Percentiles rank a stretch among this genome's conserved stretches.
Evolutionary conservation across 2,888 invertebrate species (phyloP).

Genomic region (Dasysyrphus albostriatus): DNA sequence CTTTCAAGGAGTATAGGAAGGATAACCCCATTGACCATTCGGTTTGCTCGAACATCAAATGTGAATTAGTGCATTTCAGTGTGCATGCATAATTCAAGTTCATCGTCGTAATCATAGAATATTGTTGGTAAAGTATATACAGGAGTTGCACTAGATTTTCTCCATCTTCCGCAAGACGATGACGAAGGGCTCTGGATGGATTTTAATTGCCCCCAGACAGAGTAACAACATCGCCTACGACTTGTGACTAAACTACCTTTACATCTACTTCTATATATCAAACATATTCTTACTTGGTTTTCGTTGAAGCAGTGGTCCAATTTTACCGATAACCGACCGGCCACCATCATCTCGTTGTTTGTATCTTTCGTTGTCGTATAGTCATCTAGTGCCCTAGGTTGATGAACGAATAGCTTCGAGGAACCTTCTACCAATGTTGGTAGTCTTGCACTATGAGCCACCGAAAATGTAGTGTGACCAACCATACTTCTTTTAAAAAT

Average conservation of each 20-base stretch:
- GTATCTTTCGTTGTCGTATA: slow-evolving; percentile 72
- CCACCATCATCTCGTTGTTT: slow-evolving; percentile 64
- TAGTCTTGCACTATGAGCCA: slow-evolving; percentile 49
- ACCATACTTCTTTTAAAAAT: neutral
- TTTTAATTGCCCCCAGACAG: slow-evolving; percentile 74
- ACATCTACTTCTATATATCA: slow-evolving; percentile 27
- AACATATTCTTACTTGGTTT: slow-evolving; percentile 61
- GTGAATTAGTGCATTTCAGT: slow-evolving; percentile 84
- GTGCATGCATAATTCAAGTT: slow-evolving; percentile 77
- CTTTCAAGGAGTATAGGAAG: slow-evolving; percentile 69
- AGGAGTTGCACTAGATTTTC: slow-evolving; percentile 62
- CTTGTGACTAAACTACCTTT: slow-evolving; percentile 25
- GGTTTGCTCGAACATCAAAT: slow-evolving; percentile 84
- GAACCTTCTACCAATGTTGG: slow-evolving; percentile 48
- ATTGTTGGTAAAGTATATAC: slow-evolving; percentile 34
- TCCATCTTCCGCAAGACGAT: slow-evolving; percentile 72
- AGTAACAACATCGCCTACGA: slow-evolving; percentile 73
- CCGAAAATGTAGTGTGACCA: neutral
- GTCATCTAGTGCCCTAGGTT: slow-evolving; percentile 63
- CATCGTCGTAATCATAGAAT: slow-evolving; percentile 75
- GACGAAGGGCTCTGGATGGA: slow-evolving; percentile 75
- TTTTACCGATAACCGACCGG: slow-evolving; percentile 72
- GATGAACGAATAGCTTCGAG: slow-evolving; percentile 72
- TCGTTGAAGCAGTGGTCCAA: slow-evolving; percentile 71
- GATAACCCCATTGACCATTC: slow-evolving; percentile 84